Conservation (phyloP, 2,113 vertebrate genomes). For the Thryonomys swinderianus region DNA sequence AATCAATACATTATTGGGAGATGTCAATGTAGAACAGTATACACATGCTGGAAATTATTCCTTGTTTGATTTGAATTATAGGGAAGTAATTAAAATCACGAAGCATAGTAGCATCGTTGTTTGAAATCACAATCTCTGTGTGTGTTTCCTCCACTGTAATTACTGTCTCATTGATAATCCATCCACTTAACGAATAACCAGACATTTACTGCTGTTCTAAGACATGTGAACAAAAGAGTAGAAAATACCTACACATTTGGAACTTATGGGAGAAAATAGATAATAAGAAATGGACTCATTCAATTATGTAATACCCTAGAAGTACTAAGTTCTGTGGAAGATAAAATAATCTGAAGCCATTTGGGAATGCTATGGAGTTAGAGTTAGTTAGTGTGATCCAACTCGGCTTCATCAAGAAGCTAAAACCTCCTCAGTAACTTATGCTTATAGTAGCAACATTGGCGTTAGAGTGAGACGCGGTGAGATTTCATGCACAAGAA, state of each 20-base stretch:
- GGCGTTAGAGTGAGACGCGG: not conserved
- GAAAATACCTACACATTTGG: not conserved
- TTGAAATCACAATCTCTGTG: not conserved
- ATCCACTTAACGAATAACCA: not conserved
- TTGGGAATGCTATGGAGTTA: not conserved
- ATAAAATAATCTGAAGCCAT: not conserved
- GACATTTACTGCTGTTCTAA: not conserved
- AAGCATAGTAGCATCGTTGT: not conserved
- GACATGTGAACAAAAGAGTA: not conserved
- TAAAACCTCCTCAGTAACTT: not conserved
- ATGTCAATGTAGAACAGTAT: not conserved
- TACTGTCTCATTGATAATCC: not conserved
- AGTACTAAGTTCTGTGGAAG: not conserved
- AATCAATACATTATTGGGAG: not conserved
- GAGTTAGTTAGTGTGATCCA: not conserved
- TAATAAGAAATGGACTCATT: not conserved
- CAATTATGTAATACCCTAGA: not conserved
- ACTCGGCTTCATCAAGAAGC: not conserved
- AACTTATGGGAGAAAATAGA: not conserved
- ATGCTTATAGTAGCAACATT: not conserved
- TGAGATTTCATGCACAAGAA: not conserved
- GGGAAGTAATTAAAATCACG: not conserved
- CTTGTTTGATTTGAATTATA: not conserved
- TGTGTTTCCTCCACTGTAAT: not conserved
- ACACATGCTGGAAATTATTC: not conserved